These are phyloP conservation scores for Sylvietta virens DNA, from an alignment of 2,113 vertebrate genomes.

Conservation along the genomic window DNA sequence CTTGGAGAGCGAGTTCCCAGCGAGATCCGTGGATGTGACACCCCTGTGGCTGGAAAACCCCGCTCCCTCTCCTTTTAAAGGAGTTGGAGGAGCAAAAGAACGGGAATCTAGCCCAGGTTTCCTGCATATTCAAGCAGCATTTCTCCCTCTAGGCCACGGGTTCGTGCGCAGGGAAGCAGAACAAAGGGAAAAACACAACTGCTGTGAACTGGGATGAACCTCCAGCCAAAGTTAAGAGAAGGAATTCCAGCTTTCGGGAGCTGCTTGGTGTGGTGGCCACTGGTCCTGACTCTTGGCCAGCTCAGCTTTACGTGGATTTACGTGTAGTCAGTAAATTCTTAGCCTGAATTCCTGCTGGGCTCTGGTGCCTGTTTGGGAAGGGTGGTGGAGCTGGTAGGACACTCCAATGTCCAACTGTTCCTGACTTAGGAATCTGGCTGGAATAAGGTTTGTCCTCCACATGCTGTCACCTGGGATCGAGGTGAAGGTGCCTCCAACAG, in stretches of 20 bases:
- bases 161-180: neutral
- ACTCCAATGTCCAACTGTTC: rapidly evolving
- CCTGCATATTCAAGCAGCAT: neutral
- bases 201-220: conserved; percentile 52
- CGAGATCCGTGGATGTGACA: neutral
- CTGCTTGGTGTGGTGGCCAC: neutral
- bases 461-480: rapidly evolving
- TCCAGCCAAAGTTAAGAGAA: neutral
- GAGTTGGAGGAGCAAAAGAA: neutral
- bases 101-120: conserved; percentile 15
- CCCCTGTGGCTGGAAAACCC: conserved; percentile 17
- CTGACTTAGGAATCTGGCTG: neutral
- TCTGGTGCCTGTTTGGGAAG: neutral
- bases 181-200: conserved; percentile 35
- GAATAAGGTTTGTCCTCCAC: neutral
- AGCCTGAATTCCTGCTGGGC: neutral
- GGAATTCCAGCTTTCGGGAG: neutral
- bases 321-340: neutral
- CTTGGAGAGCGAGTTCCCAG: conserved; percentile 17
- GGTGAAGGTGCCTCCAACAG: neutral
- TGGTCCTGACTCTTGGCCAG: neutral
- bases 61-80: neutral
- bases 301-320: rapidly evolving
- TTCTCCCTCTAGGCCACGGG: conserved; percentile 17
- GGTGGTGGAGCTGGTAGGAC: rapidly evolving